Base-by-base conservation (phyloP, 2,888 invertebrate species). In the Atherix ibis region DNA sequence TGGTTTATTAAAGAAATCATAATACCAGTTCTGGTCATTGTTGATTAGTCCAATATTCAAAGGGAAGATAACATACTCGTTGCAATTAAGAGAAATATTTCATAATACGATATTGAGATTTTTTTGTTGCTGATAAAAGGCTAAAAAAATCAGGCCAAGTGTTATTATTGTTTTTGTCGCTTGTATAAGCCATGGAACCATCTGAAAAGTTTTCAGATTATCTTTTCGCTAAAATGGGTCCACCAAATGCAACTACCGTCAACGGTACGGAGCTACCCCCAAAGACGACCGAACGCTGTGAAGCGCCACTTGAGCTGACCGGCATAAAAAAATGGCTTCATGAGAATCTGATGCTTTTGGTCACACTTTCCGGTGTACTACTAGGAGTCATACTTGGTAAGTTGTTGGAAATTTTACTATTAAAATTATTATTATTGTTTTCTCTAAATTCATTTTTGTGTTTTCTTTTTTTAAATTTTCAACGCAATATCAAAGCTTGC, bases 141-240 rank as follows among this genome's bases (percentile, higher is more conserved):
- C n/a, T n/a, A n/a, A n/a, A n/a, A n/a, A n/a, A n/a, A n/a, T n/a
- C n/a, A n/a, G n/a, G n/a, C n/a, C n/a, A n/a, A 34, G 19, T 32
- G 31, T 32, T 17, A 3, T 31, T 24, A 24, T 10, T 12, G 16
- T 29, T 18, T 14, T 8, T 15, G 12, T 26, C 27, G 29, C 27
- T 32, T 18, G 40, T 44, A 43, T 45, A 49, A 47, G 51, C 49
- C 51, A 70, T 70, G 70, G 71, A 71, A 67, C 70, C 67, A 62
- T 61, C 69, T 63, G 69, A 66, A 61, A 70, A 70, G 51, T 76
- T 78, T 71, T 74, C 76, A 76, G 79, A 77, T 63, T 80, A 79
- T 64, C 66, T 78, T 63, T 79, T 79, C 61, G 76, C 76, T 62
- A 79, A 79, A 70, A 79, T 80, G 78, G 76, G 76, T 55, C 71